Evolutionary conservation across 2,888 invertebrate genomes (phyloP), one percentile per base, ranked within the genome.

Genomic region (Rhodophaea formosa): DNA sequence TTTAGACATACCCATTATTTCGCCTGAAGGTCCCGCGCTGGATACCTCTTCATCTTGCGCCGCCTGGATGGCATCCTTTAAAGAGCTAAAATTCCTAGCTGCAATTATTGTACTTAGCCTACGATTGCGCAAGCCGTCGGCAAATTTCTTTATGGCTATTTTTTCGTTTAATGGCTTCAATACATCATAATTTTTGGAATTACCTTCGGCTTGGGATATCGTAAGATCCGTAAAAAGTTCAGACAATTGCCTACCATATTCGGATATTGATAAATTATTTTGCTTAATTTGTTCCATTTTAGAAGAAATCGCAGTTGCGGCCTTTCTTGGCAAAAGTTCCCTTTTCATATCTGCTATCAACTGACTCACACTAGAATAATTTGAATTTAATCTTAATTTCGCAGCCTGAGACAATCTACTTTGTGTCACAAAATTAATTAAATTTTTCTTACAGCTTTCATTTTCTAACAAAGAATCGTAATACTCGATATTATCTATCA

Each of bases 41-140:
- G 59, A 42, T n/a, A 35, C 30, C 6, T 58, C 56, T 39, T 61
- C 61, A 14, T 61, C 61, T 15, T 46, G 42, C 1, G 62, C 64
- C n/a, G 58, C 59, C 52, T 55, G 55, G 8, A 64, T 56, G 2
- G 61, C 64, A 23, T 64, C 62, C 39, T 58, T 62, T 10, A 64
- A 16, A 1, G 56, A 39, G 6, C 8, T 16, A 17, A 51, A 64
- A 44, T 62, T 57, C 8, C 62, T 29, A 7, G 60, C 61, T 16
- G 57, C 15, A n/a, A 62, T 56, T 12, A 62, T 49, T 12, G 59
- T 58, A 8, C 57, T 56, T 6, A 62, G 42, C 15, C 54, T 47
- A 43, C 51, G 39, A 44, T 61, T 59, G 42, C 59, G 54, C 44
- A 62, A 53, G 12, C 61, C 57, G 17, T 62, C 62, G 7, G 52